phyloP scores from a whole-genome alignment of 1,140 invertebrate genomes.

The Vanessa tameamea region DNA sequence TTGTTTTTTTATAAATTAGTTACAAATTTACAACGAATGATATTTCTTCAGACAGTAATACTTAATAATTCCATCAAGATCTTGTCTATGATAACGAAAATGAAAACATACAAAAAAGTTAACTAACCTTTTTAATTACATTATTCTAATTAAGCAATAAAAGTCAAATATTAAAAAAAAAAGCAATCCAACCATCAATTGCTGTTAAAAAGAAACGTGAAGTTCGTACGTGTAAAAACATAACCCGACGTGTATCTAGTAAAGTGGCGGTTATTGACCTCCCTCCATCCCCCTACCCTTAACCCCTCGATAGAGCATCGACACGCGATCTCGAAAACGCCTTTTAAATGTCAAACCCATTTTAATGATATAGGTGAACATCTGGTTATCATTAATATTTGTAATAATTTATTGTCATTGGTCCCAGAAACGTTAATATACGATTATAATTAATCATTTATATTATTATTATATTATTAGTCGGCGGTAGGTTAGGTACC shows the following conservation, averaged over 20 bases:
- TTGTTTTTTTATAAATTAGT: neutral
- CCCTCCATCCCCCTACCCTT: neutral
- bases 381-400: neutral
- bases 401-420: neutral
- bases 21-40: too few relatives aligned
- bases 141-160: slow-evolving; percentile 4
- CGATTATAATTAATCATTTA: neutral
- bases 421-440: neutral
- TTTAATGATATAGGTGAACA: slow-evolving; percentile 1
- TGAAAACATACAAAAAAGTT: neutral
- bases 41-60: too few relatives aligned
- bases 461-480: too few relatives aligned
- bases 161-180: slow-evolving; percentile 2
- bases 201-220: neutral
- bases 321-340: slow-evolving; percentile 27
- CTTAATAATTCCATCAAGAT: neutral
- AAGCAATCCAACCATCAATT: neutral
- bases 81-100: neutral
- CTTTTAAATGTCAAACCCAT: slow-evolving; percentile 23
- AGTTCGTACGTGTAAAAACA: slow-evolving; percentile 14
- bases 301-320: slow-evolving; percentile 13
- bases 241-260: neutral
- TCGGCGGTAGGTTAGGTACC: too few relatives aligned
- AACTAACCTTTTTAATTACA: neutral
- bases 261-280: slow-evolving; percentile 19